Base-by-base conservation (phyloP, 1,140 invertebrate genomes). In the Atta cephalotes region DNA sequence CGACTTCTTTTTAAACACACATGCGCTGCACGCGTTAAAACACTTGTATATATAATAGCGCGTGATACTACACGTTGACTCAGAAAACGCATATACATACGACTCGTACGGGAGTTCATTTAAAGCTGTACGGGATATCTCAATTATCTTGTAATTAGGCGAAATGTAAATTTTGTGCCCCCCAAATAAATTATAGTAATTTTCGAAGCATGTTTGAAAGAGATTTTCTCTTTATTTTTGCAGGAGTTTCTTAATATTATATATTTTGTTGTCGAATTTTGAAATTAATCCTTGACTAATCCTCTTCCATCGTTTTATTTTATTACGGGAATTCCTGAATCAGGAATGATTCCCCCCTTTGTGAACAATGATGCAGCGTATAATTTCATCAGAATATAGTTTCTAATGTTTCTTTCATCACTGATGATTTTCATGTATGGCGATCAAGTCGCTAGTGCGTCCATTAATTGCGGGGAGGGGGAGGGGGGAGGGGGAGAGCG, bases 331-430 rank as follows among this genome's bases (percentile, higher is more conserved):
- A 63, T 65, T 65, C 21, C 10, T 53, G 71, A 76, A 74, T 80
- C 56, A 85, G 77, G 21, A 21, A 21, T 21, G 21, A 21, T 21
- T 21, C 21, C 21, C 21, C 21, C 21, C 45, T 88, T 58, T 39
- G 16, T 14, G 18, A 39, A 25, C 35, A 16, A 53, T n/a, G 68
- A 49, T 39, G 62, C 6, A 18, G 25, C 35, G 62, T 45, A 53
- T 74, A 66, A 74, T 74, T 62, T 85, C 88, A 88, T 89, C 65
- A 65, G 21, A 39, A 53, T 49, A 21, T 51, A 85, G 66, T 60
- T 58, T 45, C 35, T 72, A 65, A 58, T n/a, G 56, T 66, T 63
- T 18, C 53, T 60, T 18, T 45, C 16, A 21, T 79, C 25, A n/a
- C 35, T n/a, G 12, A 18, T 71, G n/a, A 79, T 89, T 89, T 88